phyloP scores from a whole-genome alignment of 2,797 vertebrate genomes.

The Smutsia gigantea region DNA sequence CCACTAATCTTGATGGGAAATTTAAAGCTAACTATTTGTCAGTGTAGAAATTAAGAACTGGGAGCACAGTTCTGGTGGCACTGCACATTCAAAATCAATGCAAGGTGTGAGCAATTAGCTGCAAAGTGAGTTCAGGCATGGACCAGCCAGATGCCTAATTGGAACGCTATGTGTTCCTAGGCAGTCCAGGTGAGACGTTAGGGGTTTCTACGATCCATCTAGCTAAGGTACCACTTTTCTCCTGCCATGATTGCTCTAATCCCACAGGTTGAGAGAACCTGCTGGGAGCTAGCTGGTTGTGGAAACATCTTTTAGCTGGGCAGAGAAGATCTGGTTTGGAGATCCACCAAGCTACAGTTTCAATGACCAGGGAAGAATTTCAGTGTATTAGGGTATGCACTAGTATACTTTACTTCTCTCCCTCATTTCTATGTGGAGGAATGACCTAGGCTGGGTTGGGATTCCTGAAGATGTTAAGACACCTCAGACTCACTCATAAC shows the following conservation, averaged over 20 bases:
- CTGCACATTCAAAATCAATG: not conserved
- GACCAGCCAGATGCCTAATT: not conserved
- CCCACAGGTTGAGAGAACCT: not conserved
- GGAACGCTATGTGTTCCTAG: not conserved
- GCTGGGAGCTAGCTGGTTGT: not conserved
- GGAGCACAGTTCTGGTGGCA: not conserved
- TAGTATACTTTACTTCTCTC: not conserved
- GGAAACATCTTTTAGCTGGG: not conserved
- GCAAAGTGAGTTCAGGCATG: not conserved
- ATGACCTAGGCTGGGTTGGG: not conserved
- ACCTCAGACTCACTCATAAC: not conserved
- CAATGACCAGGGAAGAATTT: not conserved
- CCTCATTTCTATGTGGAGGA: not conserved
- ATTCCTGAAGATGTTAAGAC: not conserved
- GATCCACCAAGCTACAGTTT: not conserved
- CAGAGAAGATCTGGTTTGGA: not conserved
- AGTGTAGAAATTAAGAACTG: not conserved
- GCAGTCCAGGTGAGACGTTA: not conserved
- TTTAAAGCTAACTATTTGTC: not conserved
- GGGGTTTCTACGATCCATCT: not conserved
- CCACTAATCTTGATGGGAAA: not conserved
- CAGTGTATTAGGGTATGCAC: too few species aligned
- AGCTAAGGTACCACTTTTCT: not conserved
- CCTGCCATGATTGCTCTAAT: not conserved
- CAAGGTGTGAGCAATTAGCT: not conserved